Evolutionary conservation across 2,797 vertebrate species (phyloP).

Genomic region (Oryzias sinensis): DNA sequence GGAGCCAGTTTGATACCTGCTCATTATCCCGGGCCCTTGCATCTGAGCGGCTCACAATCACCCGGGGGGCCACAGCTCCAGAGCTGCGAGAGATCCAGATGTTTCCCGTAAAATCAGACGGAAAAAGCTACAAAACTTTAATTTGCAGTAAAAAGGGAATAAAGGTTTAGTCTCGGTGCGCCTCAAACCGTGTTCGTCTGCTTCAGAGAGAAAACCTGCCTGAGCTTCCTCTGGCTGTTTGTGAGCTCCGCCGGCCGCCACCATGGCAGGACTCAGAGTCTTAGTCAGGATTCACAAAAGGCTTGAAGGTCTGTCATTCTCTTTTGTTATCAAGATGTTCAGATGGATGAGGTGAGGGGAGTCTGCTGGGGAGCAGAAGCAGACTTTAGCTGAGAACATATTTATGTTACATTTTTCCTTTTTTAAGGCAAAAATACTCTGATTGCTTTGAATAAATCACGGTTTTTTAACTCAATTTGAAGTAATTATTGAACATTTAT

Average conservation of each 20-base stretch:
- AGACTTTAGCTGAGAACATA: too few species aligned
- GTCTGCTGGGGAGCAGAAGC: too few species aligned
- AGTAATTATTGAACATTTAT: too few species aligned
- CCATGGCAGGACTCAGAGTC: conserved; percentile 10
- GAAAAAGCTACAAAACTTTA: conserved; percentile 86
- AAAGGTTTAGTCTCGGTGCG: conserved; percentile 74
- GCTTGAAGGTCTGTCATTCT: conserved; percentile 5
- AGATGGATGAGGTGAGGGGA: not conserved
- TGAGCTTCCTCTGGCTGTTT: conserved; percentile 4
- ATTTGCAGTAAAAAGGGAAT: conserved; percentile 81
- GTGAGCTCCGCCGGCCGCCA: conserved; percentile 47
- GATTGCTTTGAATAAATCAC: not conserved
- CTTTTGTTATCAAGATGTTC: not conserved
- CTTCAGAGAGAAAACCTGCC: conserved; percentile 46
- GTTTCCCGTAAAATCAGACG: conserved; percentile 85
- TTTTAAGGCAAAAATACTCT: not conserved
- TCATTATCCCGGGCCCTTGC: conserved; percentile 75
- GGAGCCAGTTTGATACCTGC: conserved; percentile 74
- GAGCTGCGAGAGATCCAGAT: conserved; percentile 75
- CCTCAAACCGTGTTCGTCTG: conserved; percentile 64
- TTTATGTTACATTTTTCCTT: not conserved
- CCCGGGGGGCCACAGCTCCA: conserved; percentile 72
- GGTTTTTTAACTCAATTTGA: too few species aligned
- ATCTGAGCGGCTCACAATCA: conserved; percentile 69
- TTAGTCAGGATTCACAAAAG: conserved; percentile 36